Evolutionary conservation across 2,797 vertebrate genomes (phyloP), one percentile per base, ranked within the genome.

Genomic region (Rhadinocentrus ornatus): DNA sequence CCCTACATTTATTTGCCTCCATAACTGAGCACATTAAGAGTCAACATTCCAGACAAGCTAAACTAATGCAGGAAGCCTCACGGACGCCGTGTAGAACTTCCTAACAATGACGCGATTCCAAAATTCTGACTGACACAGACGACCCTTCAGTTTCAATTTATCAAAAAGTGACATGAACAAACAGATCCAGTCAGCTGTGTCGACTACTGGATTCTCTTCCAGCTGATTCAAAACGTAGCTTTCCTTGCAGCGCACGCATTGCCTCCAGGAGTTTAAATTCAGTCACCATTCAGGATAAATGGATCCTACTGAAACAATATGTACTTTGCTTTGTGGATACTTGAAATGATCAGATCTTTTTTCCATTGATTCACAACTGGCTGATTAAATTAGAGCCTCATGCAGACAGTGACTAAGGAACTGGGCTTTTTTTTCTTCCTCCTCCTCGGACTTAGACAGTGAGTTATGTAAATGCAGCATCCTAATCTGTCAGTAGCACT

Each of bases 401-500:
- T 35, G 31, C 58, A 57, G 41, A 64, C 4, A 46, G 31, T 3
- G n/a, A 72, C 26, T 9, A 44, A 67, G 69, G 58, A 71, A 56
- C 29, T 26, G 63, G 61, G n/a, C 29, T 44, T 39, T 39, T 73
- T 41, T 35, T 16, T 26, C 20, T 9, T 11, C 5, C 26, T 31
- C 15, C 39, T 55, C 22, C 50, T 60, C 65, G 60, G 79, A 74
- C 71, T n/a, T 74, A 71, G 76, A 73, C 79, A 67, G 75, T 89
- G 85, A 81, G 76, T 81, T 89, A 86, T 88, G 85, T 65, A 89
- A 88, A 88, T 85, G 74, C 56, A 24, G 73, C 48, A 4, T 87
- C 84, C 81, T 88, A 86, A 88, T 91, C 81, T 85, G 89, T 88
- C 88, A 90, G 74, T 63, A 66, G 63, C 67, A 66, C 77, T 86